A percentile compares a stretch with the other conserved stretches of the same genome.
Evolutionary conservation across 1,140 invertebrate genomes (phyloP).

Genomic region (Drosophila repleta): DNA sequence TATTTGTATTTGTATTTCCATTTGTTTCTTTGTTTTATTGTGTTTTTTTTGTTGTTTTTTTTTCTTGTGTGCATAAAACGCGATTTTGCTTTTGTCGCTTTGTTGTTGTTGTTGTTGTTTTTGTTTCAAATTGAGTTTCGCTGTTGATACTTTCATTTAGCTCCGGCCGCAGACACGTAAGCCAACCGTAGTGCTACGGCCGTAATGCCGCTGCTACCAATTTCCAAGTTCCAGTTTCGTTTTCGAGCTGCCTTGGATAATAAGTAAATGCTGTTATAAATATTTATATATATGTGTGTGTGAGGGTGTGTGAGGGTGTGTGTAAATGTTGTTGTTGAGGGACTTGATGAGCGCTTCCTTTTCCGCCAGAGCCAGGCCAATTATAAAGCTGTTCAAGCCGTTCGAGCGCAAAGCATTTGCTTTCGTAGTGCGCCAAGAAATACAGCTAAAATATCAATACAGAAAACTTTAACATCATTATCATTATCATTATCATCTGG

Average conservation of each 20-base stretch:
- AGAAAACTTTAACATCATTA: constrained; percentile 16
- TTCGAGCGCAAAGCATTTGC: constrained; percentile 54
- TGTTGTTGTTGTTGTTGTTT: constrained; percentile 46
- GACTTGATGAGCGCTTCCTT: constrained; percentile 56
- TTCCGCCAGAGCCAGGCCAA: constrained; percentile 49
- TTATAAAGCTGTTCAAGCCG: constrained; percentile 52
- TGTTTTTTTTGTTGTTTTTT: not conserved
- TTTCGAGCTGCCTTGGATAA: constrained; percentile 21
- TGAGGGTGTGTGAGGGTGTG: constrained; percentile 25
- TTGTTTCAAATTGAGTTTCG: constrained; percentile 75
- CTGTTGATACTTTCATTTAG: constrained; percentile 74
- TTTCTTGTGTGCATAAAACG: constrained; percentile 28
- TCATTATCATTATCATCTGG: constrained; percentile 18
- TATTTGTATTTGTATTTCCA: constrained; percentile 21
- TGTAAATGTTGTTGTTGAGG: constrained; percentile 31
- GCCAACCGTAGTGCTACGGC: too few relatives aligned
- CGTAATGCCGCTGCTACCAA: constrained; percentile 1
- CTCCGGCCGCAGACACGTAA: not conserved
- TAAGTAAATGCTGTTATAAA: constrained; percentile 34
- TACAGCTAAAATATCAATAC: constrained; percentile 43
- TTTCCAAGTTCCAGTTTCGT: constrained; percentile 5
- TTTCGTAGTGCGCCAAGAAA: constrained; percentile 26
- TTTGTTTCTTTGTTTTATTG: constrained; percentile 17
- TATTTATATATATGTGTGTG: constrained; percentile 8
- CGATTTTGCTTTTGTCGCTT: constrained; percentile 26